phyloP scores from a whole-genome alignment of 2,888 invertebrate genomes.

The Tipula helvola region DNA sequence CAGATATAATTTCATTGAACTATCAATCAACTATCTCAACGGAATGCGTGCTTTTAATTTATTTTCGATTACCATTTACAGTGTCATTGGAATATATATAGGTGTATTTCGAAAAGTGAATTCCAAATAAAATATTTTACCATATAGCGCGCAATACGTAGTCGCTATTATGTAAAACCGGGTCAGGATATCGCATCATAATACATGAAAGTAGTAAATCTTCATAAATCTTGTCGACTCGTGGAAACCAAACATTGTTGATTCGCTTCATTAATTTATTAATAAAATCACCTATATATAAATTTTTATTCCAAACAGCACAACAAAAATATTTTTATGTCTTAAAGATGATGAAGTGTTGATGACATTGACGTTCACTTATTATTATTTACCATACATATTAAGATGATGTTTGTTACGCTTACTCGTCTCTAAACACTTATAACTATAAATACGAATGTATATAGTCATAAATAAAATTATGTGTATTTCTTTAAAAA shows the following conservation, averaged over 20 bases:
- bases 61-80: not conserved
- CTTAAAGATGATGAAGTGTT: not conserved
- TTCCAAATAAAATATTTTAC: not conserved
- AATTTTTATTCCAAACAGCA: not conserved
- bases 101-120: not conserved
- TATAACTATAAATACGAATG: not conserved
- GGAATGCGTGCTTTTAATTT: not conserved
- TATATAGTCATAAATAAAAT: not conserved
- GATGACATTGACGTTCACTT: not conserved
- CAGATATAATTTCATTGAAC: not conserved
- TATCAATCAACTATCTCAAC: not conserved
- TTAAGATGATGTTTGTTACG: not conserved
- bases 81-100: not conserved
- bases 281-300: not conserved
- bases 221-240: not conserved
- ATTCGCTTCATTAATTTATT: not conserved
- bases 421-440: not conserved
- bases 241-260: not conserved
- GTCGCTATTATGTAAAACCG: not conserved
- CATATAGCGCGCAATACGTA: not conserved
- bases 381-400: not conserved
- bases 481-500: not conserved
- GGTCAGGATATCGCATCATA: not conserved
- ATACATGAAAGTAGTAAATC: not conserved
- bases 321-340: not conserved